Evolutionary conservation across 1,140 invertebrate species (phyloP).

Genomic region (Ooceraea biroi): DNA sequence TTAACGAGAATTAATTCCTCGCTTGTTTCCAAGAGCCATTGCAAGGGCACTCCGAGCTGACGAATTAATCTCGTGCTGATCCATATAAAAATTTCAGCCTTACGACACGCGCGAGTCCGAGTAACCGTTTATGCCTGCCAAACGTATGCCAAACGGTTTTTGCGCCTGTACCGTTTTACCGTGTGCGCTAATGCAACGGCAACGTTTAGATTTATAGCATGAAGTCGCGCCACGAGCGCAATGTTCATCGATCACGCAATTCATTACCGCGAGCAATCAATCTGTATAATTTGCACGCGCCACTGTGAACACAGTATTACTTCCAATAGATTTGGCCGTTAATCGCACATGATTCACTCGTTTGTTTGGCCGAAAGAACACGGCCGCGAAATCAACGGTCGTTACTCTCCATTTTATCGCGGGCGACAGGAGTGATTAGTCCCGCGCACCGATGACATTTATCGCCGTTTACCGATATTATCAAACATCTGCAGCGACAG

Average conservation of each 20-base stretch:
- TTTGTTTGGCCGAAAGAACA: slow-evolving; percentile 46
- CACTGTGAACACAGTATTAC: slow-evolving; percentile 58
- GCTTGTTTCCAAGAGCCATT: background rate
- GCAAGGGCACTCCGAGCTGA: background rate
- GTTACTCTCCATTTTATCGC: slow-evolving; percentile 60
- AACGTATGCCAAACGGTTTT: slow-evolving; percentile 14
- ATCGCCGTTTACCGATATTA: slow-evolving; percentile 40
- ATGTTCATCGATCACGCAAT: slow-evolving; percentile 60
- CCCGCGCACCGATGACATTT: slow-evolving; percentile 46
- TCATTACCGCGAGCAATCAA: slow-evolving; percentile 50
- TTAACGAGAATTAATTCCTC: background rate
- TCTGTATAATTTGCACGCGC: slow-evolving; percentile 59
- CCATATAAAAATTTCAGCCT: background rate
- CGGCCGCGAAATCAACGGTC: slow-evolving; percentile 56
- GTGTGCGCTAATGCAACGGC: slow-evolving; percentile 25
- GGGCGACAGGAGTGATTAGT: slow-evolving; percentile 50
- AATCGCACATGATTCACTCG: slow-evolving; percentile 65
- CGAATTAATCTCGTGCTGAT: background rate
- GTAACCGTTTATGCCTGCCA: background rate
- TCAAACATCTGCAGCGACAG: slow-evolving; percentile 40
- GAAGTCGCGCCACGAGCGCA: slow-evolving; percentile 37
- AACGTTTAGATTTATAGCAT: slow-evolving; percentile 47
- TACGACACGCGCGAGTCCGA: background rate
- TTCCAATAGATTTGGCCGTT: slow-evolving; percentile 55
- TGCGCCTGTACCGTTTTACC: background rate